A percentile compares a stretch with the other conserved stretches of the same genome.
phyloP scores from a whole-genome alignment of 2,888 invertebrate genomes.

The Horisme vitalbata region DNA sequence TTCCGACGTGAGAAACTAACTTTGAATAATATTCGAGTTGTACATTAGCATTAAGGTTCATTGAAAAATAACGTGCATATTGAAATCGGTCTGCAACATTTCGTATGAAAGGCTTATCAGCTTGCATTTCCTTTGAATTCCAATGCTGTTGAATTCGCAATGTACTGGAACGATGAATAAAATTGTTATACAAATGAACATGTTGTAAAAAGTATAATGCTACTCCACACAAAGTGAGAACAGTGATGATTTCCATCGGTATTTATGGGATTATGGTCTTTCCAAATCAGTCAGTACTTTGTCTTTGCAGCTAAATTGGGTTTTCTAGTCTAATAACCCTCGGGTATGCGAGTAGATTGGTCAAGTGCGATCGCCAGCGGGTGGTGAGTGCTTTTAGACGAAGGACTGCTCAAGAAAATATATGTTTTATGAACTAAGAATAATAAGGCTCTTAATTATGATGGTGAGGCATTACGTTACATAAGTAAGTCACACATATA shows the following conservation, averaged over 20 bases:
- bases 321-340: constrained; percentile 31
- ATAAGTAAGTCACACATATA: too few species aligned
- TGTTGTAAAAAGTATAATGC: too few species aligned
- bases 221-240: too few species aligned
- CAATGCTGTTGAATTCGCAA: constrained; percentile 6
- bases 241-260: too few species aligned
- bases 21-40: constrained; percentile 8
- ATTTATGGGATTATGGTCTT: too few species aligned
- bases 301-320: constrained; percentile 28
- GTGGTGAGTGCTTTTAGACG: constrained; percentile 22
- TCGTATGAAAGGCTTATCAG: constrained; percentile 13
- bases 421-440: neutral
- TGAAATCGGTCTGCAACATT: constrained; percentile 18
- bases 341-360: constrained; percentile 32
- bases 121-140: constrained; percentile 9
- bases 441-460: too few species aligned
- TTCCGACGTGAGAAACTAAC: constrained; percentile 8
- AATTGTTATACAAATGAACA: neutral
- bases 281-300: neutral
- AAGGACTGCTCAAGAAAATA: constrained; percentile 6
- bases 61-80: constrained; percentile 18
- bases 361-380: constrained; percentile 25
- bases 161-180: neutral
- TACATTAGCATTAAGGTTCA: constrained; percentile 6
- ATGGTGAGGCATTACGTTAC: too few species aligned